phyloP scores from a whole-genome alignment of 30 jellyfish, hydroid and myxozoan genomes.

The Aurelia coerulea region DNA sequence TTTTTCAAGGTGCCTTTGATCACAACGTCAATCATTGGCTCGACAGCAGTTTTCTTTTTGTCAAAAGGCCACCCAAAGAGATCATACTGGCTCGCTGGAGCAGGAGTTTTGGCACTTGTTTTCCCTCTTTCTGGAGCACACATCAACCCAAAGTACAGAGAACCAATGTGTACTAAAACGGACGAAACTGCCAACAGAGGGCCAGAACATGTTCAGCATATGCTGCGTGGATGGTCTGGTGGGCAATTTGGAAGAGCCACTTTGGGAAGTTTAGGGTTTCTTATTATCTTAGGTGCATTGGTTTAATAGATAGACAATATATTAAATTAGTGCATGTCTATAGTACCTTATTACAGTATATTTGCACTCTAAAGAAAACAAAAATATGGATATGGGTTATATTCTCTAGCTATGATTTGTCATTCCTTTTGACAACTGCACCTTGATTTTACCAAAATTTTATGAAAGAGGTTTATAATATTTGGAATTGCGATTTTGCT shows the following conservation, averaged over 20 bases:
- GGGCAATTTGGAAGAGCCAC: constrained; percentile 3
- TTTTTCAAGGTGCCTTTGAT: constrained; percentile 10
- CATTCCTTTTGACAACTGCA: too few species aligned
- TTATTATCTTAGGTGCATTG: constrained; percentile 2
- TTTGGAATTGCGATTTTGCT: too few species aligned
- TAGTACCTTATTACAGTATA: too few species aligned
- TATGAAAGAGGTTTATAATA: too few species aligned
- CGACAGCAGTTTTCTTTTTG: constrained; percentile 12
- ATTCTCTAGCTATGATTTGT: too few species aligned
- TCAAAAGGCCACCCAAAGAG: constrained; percentile 25
- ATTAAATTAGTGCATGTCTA: too few species aligned
- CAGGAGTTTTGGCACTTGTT: constrained; percentile 13
- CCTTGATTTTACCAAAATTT: too few species aligned
- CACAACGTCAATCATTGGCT: background rate
- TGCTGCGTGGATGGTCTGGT: constrained; percentile 6
- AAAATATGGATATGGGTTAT: too few species aligned
- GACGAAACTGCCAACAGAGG: constrained; percentile 21
- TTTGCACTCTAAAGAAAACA: too few species aligned
- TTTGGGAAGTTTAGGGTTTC: background rate
- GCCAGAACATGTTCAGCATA: constrained; percentile 19
- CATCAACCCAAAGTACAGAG: constrained; percentile 27
- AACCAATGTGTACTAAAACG: constrained; percentile 9
- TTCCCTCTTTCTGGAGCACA: constrained; percentile 27
- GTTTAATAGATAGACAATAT: background rate
- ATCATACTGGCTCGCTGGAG: constrained; percentile 8